Evolutionary conservation across 2,888 invertebrate species (phyloP).

Genomic region (Aphidius colemani): DNA sequence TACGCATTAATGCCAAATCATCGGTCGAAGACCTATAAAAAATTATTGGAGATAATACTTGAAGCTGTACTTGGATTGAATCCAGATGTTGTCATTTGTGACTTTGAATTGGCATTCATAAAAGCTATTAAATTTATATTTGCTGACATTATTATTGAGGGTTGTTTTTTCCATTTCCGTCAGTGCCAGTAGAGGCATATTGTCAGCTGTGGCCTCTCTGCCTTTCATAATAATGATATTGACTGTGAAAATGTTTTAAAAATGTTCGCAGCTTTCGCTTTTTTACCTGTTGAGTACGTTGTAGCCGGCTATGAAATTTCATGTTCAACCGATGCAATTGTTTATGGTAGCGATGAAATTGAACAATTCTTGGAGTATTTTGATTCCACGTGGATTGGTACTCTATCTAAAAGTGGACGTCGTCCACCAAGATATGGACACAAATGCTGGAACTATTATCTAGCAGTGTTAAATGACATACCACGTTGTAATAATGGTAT

Average conservation of each 20-base stretch:
- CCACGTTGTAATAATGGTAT: not conserved
- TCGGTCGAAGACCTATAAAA: not conserved
- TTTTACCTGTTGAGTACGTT: conserved; percentile 23
- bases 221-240: conserved; percentile 23
- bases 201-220: conserved; percentile 25
- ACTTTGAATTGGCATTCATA: conserved; percentile 17
- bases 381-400: not conserved
- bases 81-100: conserved; percentile 8
- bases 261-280: conserved; percentile 30
- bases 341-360: not conserved
- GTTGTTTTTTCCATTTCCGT: conserved; percentile 30
- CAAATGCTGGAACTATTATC: not conserved
- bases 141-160: conserved; percentile 8
- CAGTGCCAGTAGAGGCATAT: conserved; percentile 32
- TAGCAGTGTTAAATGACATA: not conserved
- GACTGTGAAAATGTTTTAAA: conserved; percentile 29
- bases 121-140: conserved; percentile 4
- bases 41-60: conserved; percentile 3
- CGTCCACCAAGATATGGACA: not conserved
- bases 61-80: not conserved
- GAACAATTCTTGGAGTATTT: not conserved
- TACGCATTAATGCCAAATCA: conserved; percentile 14
- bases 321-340: not conserved
- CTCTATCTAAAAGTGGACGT: not conserved
- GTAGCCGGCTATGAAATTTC: not conserved